Percentiles rank a stretch among this genome's conserved stretches.
Evolutionary conservation across 2,113 vertebrate species (phyloP).

Genomic region (Syrrhaptes paradoxus): DNA sequence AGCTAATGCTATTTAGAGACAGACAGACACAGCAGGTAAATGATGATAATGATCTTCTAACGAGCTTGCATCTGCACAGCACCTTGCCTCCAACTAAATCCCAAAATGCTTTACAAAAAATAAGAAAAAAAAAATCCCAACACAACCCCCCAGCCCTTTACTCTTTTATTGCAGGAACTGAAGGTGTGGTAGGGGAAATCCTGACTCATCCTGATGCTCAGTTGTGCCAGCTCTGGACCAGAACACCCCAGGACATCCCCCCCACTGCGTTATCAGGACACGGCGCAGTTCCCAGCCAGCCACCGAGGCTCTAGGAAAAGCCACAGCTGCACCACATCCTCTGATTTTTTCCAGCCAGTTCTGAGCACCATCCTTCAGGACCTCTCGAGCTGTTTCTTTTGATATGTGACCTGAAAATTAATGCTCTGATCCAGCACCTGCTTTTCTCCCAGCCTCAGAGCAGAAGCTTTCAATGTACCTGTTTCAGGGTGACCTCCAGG

Average conservation of each 20-base stretch:
- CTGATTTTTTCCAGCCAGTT: background rate
- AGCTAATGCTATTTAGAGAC: slow-evolving; percentile 16
- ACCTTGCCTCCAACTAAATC: slow-evolving; percentile 15
- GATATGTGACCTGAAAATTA: background rate
- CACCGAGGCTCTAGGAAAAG: background rate
- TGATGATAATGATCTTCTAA: slow-evolving; percentile 65
- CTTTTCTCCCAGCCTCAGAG: background rate
- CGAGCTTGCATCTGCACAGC: slow-evolving; percentile 42
- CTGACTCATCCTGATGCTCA: background rate
- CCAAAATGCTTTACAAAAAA: background rate
- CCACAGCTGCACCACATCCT: background rate
- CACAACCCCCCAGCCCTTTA: background rate
- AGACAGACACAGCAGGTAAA: slow-evolving; percentile 58
- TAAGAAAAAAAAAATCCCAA: background rate
- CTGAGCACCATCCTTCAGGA: background rate
- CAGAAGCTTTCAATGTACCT: background rate
- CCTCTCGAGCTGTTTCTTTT: background rate
- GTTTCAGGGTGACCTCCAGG: background rate
- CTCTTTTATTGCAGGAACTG: background rate
- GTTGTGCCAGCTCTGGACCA: background rate
- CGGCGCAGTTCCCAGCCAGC: background rate
- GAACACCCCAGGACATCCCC: background rate
- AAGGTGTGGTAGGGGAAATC: background rate
- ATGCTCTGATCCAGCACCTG: background rate
- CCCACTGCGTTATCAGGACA: rapidly evolving